These are phyloP conservation scores for Palythoa grandiflora DNA, from an alignment of 92 coral and sea anemone genomes.

Conservation along the genomic window DNA sequence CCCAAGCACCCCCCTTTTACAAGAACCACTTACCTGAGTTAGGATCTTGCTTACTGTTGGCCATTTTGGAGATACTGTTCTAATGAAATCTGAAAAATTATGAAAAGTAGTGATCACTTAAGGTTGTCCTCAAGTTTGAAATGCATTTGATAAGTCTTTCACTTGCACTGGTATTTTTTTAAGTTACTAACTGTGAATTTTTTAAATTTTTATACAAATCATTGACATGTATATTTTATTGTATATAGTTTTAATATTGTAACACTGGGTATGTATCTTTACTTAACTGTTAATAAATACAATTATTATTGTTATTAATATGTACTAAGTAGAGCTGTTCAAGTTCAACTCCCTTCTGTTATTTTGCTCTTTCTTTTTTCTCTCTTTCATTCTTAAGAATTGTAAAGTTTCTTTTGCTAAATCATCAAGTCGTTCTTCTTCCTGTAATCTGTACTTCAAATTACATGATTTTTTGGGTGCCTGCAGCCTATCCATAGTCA, in stretches of 20 bases:
- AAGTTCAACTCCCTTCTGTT: constrained; percentile 2
- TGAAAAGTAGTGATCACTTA: constrained; percentile 12
- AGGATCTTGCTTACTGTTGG: constrained; percentile 21
- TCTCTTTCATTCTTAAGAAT: background rate
- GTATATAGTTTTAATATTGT: constrained; percentile 6
- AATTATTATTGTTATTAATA: too few species aligned
- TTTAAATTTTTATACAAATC: background rate
- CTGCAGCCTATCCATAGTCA: constrained; percentile 50
- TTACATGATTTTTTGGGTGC: constrained; percentile 26
- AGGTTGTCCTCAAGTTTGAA: constrained; percentile 14
- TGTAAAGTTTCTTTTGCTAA: background rate
- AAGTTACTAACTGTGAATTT: background rate
- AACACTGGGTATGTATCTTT: background rate
- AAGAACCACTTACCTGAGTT: constrained; percentile 25
- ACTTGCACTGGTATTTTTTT: background rate
- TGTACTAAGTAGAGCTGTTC: background rate
- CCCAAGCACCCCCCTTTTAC: constrained; percentile 20
- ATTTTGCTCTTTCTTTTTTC: background rate
- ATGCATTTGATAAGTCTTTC: constrained; percentile 17
- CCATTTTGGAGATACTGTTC: background rate
- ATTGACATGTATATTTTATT: background rate
- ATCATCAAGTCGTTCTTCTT: constrained; percentile 37
- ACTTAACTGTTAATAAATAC: background rate
- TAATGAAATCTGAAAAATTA: constrained; percentile 8
- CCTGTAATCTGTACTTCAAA: constrained; percentile 46